Evolutionary conservation across 2,797 vertebrate species (phyloP).

Genomic region (Furcifer pardalis): DNA sequence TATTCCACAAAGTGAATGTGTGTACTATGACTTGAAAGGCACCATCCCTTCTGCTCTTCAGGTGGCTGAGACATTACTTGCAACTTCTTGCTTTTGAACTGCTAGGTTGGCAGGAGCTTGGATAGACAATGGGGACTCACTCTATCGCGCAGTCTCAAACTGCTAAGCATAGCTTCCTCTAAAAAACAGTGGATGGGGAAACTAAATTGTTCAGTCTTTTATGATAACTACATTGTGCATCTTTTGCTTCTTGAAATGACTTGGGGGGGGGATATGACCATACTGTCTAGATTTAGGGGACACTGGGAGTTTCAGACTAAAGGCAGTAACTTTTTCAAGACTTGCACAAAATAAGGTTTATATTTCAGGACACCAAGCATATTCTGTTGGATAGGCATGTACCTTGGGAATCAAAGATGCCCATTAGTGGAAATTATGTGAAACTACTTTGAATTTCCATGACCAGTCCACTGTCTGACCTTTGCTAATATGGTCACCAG

Average conservation of each 20-base stretch:
- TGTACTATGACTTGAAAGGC: background rate
- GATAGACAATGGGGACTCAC: too few relatives aligned
- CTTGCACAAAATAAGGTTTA: background rate
- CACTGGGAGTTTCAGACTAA: background rate
- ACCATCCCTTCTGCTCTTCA: fast-evolving
- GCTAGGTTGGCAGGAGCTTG: too few relatives aligned
- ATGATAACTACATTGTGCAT: background rate
- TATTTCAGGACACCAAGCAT: background rate
- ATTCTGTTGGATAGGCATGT: background rate
- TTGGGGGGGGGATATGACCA: too few relatives aligned
- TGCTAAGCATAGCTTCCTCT: background rate
- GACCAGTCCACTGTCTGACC: background rate
- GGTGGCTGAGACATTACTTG: too few relatives aligned
- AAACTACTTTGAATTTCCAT: background rate
- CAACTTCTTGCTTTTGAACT: too few relatives aligned
- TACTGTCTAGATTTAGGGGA: too few relatives aligned
- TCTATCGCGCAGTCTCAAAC: too few relatives aligned
- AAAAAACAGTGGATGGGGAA: background rate
- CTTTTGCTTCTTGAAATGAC: background rate
- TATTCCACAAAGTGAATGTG: too few relatives aligned
- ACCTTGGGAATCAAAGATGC: background rate
- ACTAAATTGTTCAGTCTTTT: background rate
- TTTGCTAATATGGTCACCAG: background rate
- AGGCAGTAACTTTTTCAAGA: background rate
- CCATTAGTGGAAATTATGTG: background rate